Percentiles rank a stretch among this genome's conserved stretches.
phyloP scores from a whole-genome alignment of 1,140 invertebrate species.

The Yoshiicerus persimilis region DNA sequence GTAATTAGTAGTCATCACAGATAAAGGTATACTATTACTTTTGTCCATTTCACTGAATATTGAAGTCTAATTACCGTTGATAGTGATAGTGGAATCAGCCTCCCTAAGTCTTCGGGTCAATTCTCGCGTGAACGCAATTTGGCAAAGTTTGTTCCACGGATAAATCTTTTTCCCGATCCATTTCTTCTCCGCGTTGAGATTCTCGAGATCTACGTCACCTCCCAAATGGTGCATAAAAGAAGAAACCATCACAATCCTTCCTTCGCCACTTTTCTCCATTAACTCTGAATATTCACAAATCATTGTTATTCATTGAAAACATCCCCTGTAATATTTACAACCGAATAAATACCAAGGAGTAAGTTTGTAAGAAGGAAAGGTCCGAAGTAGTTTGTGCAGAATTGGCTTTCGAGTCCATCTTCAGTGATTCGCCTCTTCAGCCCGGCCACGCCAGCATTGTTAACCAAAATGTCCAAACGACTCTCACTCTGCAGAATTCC shows the following conservation, averaged over 20 bases:
- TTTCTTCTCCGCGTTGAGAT: constrained; percentile 71
- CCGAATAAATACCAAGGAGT: constrained; percentile 62
- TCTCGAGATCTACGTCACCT: constrained; percentile 70
- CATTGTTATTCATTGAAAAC: constrained; percentile 64
- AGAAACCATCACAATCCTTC: constrained; percentile 81
- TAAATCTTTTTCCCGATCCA: constrained; percentile 72
- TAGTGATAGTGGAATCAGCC: constrained; percentile 56
- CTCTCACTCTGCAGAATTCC: constrained; percentile 50
- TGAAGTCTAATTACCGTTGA: too few species aligned
- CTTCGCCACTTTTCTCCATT: constrained; percentile 74
- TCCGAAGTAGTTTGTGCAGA: constrained; percentile 80
- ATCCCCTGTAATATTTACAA: neutral
- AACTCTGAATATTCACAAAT: constrained; percentile 70
- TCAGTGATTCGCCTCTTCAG: constrained; percentile 50
- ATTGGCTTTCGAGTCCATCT: constrained; percentile 56
- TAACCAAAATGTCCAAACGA: constrained; percentile 59
- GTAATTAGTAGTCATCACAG: too few species aligned
- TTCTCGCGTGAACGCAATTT: constrained; percentile 84
- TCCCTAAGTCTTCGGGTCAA: constrained; percentile 74
- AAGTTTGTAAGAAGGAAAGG: constrained; percentile 78
- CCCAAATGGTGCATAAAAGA: constrained; percentile 76
- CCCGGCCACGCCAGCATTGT: constrained; percentile 57
- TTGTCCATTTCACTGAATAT: too few species aligned
- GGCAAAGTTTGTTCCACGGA: constrained; percentile 83
- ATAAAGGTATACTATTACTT: too few species aligned